Percentiles rank a stretch among this genome's conserved stretches.
Evolutionary conservation across 2,888 invertebrate genomes (phyloP).

Genomic region (Apamea crenata): DNA sequence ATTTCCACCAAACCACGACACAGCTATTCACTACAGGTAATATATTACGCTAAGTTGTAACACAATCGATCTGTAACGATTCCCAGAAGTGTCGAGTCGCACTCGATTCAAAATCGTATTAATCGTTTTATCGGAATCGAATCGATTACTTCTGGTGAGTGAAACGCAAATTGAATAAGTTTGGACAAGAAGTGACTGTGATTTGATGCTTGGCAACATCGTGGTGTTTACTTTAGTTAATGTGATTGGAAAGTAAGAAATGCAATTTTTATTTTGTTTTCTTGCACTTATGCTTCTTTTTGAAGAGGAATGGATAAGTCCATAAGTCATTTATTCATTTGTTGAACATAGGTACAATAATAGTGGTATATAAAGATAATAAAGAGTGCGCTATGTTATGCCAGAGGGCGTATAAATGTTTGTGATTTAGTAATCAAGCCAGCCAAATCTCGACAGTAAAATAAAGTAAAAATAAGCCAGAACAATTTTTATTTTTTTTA

Average conservation of each 20-base stretch:
- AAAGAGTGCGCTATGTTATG: no score
- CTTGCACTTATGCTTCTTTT: background rate
- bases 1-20: background rate
- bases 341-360: no score
- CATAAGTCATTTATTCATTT: no score
- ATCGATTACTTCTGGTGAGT: conserved; percentile 64
- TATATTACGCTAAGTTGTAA: conserved; percentile 17
- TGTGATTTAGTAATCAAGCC: no score
- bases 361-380: no score
- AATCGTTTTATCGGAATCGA: conserved; percentile 66
- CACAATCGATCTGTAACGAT: conserved; percentile 56
- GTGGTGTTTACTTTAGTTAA: conserved; percentile 12
- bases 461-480: no score
- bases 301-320: background rate
- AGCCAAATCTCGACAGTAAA: no score
- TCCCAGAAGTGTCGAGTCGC: conserved; percentile 46
- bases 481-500: no score
- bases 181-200: conserved; percentile 16
- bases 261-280: background rate
- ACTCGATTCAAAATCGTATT: conserved; percentile 60
- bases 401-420: no score
- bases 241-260: conserved; percentile 21
- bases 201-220: conserved; percentile 26
- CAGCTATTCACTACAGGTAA: background rate
- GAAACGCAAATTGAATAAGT: conserved; percentile 38